Conservation (phyloP, 1,140 invertebrate genomes). For the Camponotus vicinus region DNA sequence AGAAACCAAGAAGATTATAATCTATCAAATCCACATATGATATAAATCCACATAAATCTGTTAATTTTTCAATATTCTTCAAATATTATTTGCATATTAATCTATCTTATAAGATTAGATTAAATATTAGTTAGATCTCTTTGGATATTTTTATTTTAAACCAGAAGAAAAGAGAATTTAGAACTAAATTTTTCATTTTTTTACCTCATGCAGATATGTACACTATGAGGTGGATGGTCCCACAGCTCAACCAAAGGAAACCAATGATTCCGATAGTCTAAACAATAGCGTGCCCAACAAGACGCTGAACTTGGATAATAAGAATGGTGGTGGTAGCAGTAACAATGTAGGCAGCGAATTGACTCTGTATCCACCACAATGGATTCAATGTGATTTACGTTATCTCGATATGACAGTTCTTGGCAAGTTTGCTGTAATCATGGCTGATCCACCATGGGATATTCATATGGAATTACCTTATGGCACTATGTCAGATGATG, state of each 20-base stretch:
- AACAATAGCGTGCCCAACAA: constrained; percentile 61
- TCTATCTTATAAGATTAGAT: too few relatives aligned
- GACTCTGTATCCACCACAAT: constrained; percentile 95
- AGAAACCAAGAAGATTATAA: constrained; percentile 64
- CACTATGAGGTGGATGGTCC: constrained; percentile 96
- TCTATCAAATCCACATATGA: background rate
- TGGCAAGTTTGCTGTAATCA: constrained; percentile 97
- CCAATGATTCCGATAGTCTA: constrained; percentile 74
- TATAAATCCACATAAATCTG: background rate
- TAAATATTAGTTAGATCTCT: background rate
- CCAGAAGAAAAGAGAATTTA: background rate
- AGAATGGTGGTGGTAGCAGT: constrained; percentile 75
- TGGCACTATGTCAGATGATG: constrained; percentile 99
- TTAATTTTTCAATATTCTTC: background rate
- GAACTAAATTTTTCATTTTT: constrained; percentile 42
- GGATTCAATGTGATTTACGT: constrained; percentile 98
- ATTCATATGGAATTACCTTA: constrained; percentile 99
- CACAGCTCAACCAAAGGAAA: constrained; percentile 84
- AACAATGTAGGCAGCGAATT: constrained; percentile 77
- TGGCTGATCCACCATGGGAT: constrained; percentile 99
- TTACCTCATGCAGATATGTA: constrained; percentile 90
- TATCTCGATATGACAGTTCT: constrained; percentile 98
- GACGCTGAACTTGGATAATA: constrained; percentile 56
- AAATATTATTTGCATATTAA: background rate
- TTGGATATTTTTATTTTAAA: background rate